Percentiles rank a stretch among this genome's conserved stretches.
These are phyloP conservation scores for Drosophila neoperkinsi DNA, from an alignment of 2,888 invertebrate genomes.

Conservation along the genomic window DNA sequence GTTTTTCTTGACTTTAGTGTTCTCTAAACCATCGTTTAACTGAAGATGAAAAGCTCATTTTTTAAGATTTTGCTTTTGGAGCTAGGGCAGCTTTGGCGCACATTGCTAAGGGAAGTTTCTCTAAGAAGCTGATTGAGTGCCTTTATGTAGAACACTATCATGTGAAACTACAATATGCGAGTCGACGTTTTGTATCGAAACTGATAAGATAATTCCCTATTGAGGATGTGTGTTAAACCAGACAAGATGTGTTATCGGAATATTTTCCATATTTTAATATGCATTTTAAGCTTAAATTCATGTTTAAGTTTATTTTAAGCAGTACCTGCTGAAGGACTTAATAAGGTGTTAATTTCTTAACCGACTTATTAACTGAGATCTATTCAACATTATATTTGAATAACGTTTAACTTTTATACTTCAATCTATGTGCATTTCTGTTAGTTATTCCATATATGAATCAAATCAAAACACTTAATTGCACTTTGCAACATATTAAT, in stretches of 20 bases:
- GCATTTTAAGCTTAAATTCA: background rate
- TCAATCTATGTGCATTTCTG: background rate
- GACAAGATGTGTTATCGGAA: background rate
- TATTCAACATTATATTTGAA: background rate
- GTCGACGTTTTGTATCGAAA: too few species aligned
- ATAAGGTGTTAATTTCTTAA: fast-evolving
- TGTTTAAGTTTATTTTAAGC: background rate
- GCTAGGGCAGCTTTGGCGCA: background rate
- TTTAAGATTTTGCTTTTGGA: background rate
- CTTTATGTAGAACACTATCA: background rate
- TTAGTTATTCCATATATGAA: background rate
- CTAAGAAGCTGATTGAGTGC: background rate
- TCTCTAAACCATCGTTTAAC: background rate
- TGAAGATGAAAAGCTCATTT: background rate
- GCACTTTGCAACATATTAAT: background rate
- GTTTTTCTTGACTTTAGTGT: background rate
- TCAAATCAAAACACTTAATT: background rate
- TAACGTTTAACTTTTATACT: background rate
- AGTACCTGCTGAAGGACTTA: fast-evolving
- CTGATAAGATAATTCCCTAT: too few species aligned
- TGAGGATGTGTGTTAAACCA: background rate
- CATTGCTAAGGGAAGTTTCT: background rate
- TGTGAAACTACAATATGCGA: background rate
- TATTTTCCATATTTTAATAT: background rate
- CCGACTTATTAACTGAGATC: background rate